Conservation (phyloP, 2,888 invertebrate species). For the Pomacea canaliculata region DNA sequence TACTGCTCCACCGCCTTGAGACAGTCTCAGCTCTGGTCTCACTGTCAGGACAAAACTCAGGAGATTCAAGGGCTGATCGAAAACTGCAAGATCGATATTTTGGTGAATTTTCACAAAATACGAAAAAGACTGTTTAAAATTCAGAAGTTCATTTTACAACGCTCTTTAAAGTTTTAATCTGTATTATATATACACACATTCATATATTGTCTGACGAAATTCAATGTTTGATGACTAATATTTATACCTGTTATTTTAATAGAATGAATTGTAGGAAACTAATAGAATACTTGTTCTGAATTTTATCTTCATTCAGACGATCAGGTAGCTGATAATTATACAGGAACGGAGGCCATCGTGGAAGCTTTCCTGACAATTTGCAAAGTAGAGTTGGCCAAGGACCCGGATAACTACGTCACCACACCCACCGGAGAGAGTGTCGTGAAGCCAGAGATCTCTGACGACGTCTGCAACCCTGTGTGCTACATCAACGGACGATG, state of each 20-base stretch:
- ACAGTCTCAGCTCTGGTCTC: slow-evolving; percentile 13
- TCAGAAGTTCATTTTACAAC: too few species aligned
- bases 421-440: slow-evolving; percentile 5
- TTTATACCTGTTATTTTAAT: too few species aligned
- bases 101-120: too few species aligned
- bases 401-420: slow-evolving; percentile 19
- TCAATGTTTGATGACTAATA: too few species aligned
- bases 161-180: too few species aligned
- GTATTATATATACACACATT: too few species aligned
- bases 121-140: too few species aligned
- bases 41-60: not conserved
- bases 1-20: slow-evolving; percentile 6
- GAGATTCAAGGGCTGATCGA: not conserved
- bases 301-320: too few species aligned
- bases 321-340: slow-evolving; percentile 12
- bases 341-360: slow-evolving; percentile 6
- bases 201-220: too few species aligned
- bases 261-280: too few species aligned
- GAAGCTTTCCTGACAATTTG: slow-evolving; percentile 16
- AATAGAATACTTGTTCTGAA: too few species aligned
- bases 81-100: not conserved
- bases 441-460: slow-evolving; percentile 18
- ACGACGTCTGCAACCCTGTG: slow-evolving; percentile 7
- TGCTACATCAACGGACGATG: slow-evolving; percentile 20
- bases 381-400: slow-evolving; percentile 7